Percentiles rank a stretch among this genome's conserved stretches.
phyloP scores from a whole-genome alignment of 2,113 vertebrate species.

The Thomomys bottae region DNA sequence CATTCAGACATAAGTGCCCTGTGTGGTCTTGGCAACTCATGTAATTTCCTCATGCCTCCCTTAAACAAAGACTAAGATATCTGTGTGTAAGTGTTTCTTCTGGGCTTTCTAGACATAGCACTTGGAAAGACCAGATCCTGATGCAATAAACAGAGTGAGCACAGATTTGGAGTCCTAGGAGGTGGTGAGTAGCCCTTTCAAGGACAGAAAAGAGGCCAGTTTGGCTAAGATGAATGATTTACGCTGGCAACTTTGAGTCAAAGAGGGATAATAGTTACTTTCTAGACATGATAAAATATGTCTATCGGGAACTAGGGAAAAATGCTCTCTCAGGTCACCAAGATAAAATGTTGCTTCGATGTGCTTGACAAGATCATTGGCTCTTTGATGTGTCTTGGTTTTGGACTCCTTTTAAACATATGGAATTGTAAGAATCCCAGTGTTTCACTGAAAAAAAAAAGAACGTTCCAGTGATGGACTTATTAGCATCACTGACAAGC shows the following conservation, averaged over 20 bases:
- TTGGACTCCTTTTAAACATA: background rate
- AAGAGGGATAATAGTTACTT: conserved; percentile 30
- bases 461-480: background rate
- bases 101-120: background rate
- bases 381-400: background rate
- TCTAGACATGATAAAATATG: conserved; percentile 34
- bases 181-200: background rate
- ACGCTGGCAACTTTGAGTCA: conserved; percentile 39
- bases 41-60: background rate
- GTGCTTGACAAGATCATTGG: background rate
- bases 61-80: background rate
- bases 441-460: background rate
- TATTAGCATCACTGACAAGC: background rate
- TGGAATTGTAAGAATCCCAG: background rate
- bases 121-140: background rate
- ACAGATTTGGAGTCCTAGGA: background rate
- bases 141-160: background rate
- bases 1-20: background rate
- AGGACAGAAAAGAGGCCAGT: background rate
- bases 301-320: background rate
- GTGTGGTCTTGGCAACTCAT: background rate
- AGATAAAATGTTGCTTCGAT: background rate
- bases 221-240: conserved; percentile 38
- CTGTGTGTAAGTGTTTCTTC: background rate
- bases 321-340: background rate